Evolutionary conservation across 2,113 vertebrate species (phyloP).

Genomic region (Vulpes ferrilata): DNA sequence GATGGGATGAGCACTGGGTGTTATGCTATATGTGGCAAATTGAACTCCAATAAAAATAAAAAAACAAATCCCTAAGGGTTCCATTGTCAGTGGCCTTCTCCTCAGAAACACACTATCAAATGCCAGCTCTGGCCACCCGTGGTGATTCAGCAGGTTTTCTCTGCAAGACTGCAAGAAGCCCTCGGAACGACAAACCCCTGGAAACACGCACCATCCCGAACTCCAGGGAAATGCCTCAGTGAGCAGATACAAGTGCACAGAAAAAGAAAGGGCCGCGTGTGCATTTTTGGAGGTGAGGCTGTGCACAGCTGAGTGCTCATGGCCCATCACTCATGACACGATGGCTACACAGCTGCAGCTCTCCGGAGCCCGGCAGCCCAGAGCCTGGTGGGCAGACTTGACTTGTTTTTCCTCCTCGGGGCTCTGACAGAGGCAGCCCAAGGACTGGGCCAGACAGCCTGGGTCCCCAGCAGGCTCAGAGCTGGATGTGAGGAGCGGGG

Average conservation of each 20-base stretch:
- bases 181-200: constrained; percentile 55
- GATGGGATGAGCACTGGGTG: too few species aligned
- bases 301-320: constrained; percentile 46
- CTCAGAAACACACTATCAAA: not conserved
- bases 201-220: not conserved
- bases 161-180: not conserved
- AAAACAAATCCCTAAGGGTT: not conserved
- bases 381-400: not conserved
- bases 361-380: not conserved
- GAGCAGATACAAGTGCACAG: constrained; percentile 18
- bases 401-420: constrained; percentile 36
- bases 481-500: not conserved
- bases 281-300: constrained; percentile 52
- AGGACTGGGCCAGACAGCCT: constrained; percentile 60
- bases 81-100: not conserved
- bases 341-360: constrained; percentile 21
- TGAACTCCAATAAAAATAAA: too few species aligned
- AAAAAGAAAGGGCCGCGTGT: not conserved
- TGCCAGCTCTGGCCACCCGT: not conserved
- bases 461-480: constrained; percentile 71
- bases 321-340: not conserved
- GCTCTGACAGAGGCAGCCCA: constrained; percentile 62
- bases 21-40: too few species aligned
- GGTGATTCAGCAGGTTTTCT: not conserved
- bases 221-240: constrained; percentile 51